phyloP scores from a whole-genome alignment of 2,888 invertebrate species.

The Lithophane ornitopus region DNA sequence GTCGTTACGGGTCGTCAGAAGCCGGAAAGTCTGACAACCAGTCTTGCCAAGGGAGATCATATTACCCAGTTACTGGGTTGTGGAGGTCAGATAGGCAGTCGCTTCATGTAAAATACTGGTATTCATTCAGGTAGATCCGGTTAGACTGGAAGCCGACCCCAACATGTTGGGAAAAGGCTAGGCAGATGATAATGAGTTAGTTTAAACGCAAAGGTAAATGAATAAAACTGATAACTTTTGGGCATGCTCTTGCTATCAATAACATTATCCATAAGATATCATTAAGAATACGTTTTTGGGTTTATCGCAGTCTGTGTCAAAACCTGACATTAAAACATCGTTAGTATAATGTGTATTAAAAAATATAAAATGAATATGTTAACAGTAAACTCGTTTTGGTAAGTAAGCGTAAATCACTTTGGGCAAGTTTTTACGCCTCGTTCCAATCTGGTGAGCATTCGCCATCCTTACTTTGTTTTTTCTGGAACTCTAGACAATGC shows the following conservation, averaged over 20 bases:
- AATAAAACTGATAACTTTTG: slow-evolving; percentile 21
- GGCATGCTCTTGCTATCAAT: neutral
- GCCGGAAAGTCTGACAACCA: no score
- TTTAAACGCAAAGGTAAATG: neutral
- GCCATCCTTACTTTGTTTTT: slow-evolving; percentile 38
- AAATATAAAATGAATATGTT: slow-evolving; percentile 27
- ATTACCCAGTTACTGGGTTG: no score
- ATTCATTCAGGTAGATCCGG: no score
- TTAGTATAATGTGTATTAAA: slow-evolving; percentile 20
- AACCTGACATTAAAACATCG: slow-evolving; percentile 31
- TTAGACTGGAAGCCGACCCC: no score
- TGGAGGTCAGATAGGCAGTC: no score
- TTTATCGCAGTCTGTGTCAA: slow-evolving; percentile 45
- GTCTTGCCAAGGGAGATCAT: no score
- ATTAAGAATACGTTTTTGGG: neutral
- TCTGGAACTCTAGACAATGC: slow-evolving; percentile 43
- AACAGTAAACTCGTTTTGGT: slow-evolving; percentile 54
- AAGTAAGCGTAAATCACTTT: slow-evolving; percentile 51
- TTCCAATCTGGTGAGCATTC: slow-evolving; percentile 57
- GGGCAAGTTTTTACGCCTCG: slow-evolving; percentile 49
- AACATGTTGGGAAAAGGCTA: no score
- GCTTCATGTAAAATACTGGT: no score
- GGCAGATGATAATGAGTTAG: no score
- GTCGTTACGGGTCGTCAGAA: no score
- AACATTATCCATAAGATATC: slow-evolving; percentile 27